phyloP scores from a whole-genome alignment of 2,888 invertebrate species.

The Nasonovia ribisnigri region DNA sequence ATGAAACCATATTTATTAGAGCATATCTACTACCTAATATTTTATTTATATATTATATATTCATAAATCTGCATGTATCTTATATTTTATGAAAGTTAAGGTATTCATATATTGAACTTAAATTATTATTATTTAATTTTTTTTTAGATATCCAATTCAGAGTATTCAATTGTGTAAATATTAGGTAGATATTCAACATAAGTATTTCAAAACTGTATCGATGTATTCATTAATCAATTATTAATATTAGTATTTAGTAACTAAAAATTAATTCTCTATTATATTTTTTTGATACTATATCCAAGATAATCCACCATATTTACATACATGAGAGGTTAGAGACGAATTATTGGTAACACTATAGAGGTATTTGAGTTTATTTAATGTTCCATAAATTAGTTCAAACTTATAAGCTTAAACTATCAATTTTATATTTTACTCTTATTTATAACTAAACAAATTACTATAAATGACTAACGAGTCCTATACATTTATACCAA shows the following conservation, averaged over 20 bases:
- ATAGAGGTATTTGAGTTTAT: neutral
- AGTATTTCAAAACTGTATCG: neutral
- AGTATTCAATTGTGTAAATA: neutral
- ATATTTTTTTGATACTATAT: neutral
- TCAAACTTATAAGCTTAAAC: neutral
- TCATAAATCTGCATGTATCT: too few species aligned
- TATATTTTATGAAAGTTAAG: too few species aligned
- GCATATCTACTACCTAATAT: neutral
- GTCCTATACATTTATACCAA: neutral
- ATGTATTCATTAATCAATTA: neutral
- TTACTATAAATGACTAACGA: neutral
- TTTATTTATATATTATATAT: neutral
- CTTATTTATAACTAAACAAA: neutral
- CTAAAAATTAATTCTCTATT: neutral
- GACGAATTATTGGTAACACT: neutral
- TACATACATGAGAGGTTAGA: neutral
- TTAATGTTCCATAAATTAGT: neutral
- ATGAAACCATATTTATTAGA: neutral
- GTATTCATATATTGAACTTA: neutral
- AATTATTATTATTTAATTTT: neutral
- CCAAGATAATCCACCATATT: neutral
- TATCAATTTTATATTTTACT: neutral
- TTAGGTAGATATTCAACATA: neutral
- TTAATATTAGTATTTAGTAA: neutral
- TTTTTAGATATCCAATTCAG: too few species aligned